Percentiles rank a stretch among this genome's conserved stretches.
Conservation (phyloP, 2,888 invertebrate species). For the Xanthorhoe spadicearia region DNA sequence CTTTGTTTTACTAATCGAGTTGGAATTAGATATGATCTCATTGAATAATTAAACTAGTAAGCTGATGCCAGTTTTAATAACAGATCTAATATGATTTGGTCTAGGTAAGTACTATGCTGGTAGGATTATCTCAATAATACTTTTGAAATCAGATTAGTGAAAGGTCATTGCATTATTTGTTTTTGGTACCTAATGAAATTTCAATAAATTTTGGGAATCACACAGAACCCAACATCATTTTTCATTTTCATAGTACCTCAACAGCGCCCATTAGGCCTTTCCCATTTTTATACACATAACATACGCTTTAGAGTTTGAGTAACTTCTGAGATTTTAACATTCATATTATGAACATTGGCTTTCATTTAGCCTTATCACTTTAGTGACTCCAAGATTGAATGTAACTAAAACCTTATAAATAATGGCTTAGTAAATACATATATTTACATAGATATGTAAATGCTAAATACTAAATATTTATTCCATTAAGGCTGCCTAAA, state of each 20-base stretch:
- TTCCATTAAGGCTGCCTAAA: no score
- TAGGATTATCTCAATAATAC: slow-evolving; percentile 3
- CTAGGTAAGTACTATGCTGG: neutral
- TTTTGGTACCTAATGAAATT: slow-evolving; percentile 10
- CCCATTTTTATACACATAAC: no score
- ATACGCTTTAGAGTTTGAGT: neutral
- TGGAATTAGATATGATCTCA: neutral
- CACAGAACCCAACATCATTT: neutral
- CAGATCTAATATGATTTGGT: neutral
- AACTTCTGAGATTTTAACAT: neutral
- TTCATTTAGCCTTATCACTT: neutral
- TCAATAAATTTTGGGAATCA: slow-evolving; percentile 8
- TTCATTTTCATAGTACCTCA: neutral
- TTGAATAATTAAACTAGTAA: neutral
- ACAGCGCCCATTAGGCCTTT: no score
- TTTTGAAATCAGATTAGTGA: neutral
- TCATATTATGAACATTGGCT: neutral
- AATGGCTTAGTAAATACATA: no score
- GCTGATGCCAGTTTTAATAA: neutral
- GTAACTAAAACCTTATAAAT: neutral
- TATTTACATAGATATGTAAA: no score
- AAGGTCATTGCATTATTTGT: slow-evolving; percentile 2
- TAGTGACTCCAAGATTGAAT: neutral
- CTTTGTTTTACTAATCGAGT: neutral
- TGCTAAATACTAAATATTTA: no score